Evolutionary conservation across 2,888 invertebrate genomes (phyloP).

Genomic region (Agelastica alni): DNA sequence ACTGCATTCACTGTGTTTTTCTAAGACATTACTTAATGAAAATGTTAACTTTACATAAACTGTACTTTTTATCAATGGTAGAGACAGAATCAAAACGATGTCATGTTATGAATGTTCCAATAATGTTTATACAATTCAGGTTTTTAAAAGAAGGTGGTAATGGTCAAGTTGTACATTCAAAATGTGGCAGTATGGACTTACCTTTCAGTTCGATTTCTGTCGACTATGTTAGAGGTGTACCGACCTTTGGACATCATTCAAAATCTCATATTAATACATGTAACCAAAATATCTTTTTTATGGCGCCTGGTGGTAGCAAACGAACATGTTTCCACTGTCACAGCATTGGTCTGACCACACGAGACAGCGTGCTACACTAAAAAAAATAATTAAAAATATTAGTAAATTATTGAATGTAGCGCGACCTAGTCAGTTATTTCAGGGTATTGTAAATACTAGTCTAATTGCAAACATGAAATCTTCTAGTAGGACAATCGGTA

Average conservation of each 20-base stretch:
- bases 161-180: no score
- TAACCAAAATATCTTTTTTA: constrained; percentile 53
- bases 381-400: constrained; percentile 36
- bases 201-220: constrained; percentile 19
- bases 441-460: constrained; percentile 60
- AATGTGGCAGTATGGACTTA: no score
- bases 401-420: constrained; percentile 31
- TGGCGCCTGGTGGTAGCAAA: constrained; percentile 47
- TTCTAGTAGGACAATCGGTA: neutral
- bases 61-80: no score
- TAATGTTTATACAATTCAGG: no score
- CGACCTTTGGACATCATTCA: constrained; percentile 23
- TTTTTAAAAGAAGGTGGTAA: no score
- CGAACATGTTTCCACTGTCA: constrained; percentile 34
- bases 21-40: no score
- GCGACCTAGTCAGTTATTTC: constrained; percentile 54
- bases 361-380: constrained; percentile 31
- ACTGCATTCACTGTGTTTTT: no score
- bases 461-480: constrained; percentile 45
- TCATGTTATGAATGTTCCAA: no score
- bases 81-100: no score
- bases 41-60: no score
- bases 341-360: constrained; percentile 34
- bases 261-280: constrained; percentile 38
- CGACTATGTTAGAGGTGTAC: constrained; percentile 6